Evolutionary conservation across 1,140 invertebrate genomes (phyloP), one percentile per base, ranked within the genome.

Genomic region (Drosophila navojoa): DNA sequence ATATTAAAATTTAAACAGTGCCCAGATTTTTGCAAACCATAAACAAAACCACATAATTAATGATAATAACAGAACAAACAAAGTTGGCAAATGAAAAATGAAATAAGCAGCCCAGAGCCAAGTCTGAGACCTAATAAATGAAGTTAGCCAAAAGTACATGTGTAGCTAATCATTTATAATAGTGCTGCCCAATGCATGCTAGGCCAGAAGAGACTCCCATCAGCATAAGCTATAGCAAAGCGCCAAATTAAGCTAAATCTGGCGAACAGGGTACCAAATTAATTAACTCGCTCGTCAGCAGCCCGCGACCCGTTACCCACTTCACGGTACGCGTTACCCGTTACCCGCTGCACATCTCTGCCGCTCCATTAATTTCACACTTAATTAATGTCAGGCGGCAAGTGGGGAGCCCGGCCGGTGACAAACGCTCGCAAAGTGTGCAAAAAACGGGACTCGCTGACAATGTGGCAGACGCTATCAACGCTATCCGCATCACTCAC

Each of bases 401-500:
- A 68, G 69, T 44, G 62, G 29, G 40, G 19, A 47, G 44, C 38
- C 44, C 38, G 32, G 49, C 38, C 44, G n/a, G 15, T 59, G 63
- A 40, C 54, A 25, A 54, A 60, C 70, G 54, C 22, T 38, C 32
- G 32, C 54, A 50, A 76, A 76, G 76, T 74, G 75, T 59, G 60
- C 71, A 71, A 69, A 80, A 71, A 64, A 19, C 32, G 50, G 44
- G 35, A 62, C 58, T 29, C 68, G 76, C 53, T 82, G 82, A 82
- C 82, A 86, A 86, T 86, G 82, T 87, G 82, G 82, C 82, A 86
- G 82, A 79, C 79, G 60, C 76, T 87, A 86, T 86, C 82, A 86
- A 77, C 76, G 61, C 45, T 76, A 60, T 57, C 67, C 71, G 76
- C 82, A 86, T 87, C 82, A 82, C 71, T 82, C 79, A 80, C 60